A percentile compares a stretch with the other conserved stretches of the same genome.
phyloP scores from a whole-genome alignment of 2,888 invertebrate species.

The Drosophila meridiana region DNA sequence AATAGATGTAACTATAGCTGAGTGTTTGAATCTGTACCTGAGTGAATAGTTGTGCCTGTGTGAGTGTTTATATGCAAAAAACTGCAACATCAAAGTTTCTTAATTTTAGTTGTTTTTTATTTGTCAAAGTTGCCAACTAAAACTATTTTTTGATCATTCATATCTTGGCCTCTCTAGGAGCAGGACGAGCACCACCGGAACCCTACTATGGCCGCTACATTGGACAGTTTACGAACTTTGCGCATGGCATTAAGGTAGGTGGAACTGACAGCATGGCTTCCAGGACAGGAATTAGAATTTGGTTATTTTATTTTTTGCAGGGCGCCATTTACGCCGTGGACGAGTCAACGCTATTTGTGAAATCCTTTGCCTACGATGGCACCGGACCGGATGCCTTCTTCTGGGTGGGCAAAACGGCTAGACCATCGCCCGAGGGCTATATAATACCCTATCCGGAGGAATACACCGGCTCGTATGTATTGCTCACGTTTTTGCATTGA shows the following conservation, averaged over 20 bases:
- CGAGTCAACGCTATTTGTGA: conserved; percentile 94
- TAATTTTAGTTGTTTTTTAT: not conserved
- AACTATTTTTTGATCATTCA: conserved; percentile 14
- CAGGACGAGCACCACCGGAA: conserved; percentile 85
- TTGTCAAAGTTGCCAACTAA: conserved; percentile 25
- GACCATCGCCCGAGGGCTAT: conserved; percentile 93
- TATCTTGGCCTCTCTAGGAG: conserved; percentile 56
- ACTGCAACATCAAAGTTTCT: conserved; percentile 12
- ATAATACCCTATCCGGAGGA: conserved; percentile 95
- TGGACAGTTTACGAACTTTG: conserved; percentile 90
- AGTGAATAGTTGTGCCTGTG: not conserved
- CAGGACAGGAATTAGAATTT: not conserved
- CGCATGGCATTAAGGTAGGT: conserved; percentile 89
- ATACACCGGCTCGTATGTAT: conserved; percentile 90
- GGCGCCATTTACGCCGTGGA: conserved; percentile 95
- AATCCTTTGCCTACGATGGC: conserved; percentile 95
- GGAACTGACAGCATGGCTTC: conserved; percentile 1
- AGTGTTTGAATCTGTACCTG: conserved; percentile 2
- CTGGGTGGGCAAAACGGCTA: conserved; percentile 93
- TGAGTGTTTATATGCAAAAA: not conserved
- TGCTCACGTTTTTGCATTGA: conserved; percentile 20
- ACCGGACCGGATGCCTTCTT: conserved; percentile 95
- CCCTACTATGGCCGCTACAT: conserved; percentile 92
- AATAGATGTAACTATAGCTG: conserved; percentile 12
- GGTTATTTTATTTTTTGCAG: conserved; percentile 53